Conservation (phyloP, 2,888 invertebrate species). For the Agonopterix alstromeriana region DNA sequence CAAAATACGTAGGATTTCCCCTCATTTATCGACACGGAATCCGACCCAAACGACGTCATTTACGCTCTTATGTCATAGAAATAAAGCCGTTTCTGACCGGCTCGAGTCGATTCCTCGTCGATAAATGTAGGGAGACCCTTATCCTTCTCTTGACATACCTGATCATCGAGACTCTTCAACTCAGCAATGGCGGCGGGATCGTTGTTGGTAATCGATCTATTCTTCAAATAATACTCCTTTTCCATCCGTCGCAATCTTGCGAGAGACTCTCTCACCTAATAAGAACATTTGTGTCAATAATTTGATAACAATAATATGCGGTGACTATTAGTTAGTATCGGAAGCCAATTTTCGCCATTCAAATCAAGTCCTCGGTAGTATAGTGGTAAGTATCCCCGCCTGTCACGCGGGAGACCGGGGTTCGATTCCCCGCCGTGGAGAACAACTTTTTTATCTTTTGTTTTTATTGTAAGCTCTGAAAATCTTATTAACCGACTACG, state of each 20-base stretch:
- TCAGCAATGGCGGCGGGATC: slow-evolving; percentile 76
- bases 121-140: too few relatives aligned
- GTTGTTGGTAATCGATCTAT: slow-evolving; percentile 84
- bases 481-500: too few relatives aligned
- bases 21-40: too few relatives aligned
- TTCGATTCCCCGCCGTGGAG: slow-evolving; percentile 77
- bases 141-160: slow-evolving; percentile 48
- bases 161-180: slow-evolving; percentile 82
- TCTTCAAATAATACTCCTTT: slow-evolving; percentile 91
- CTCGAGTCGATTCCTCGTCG: too few relatives aligned
- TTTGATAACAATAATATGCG: too few relatives aligned
- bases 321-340: too few relatives aligned
- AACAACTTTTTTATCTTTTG: background rate
- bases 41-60: too few relatives aligned
- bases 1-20: too few relatives aligned
- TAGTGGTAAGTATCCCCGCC: slow-evolving; percentile 78
- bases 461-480: background rate
- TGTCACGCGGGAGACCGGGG: slow-evolving; percentile 78
- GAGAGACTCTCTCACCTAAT: slow-evolving; percentile 80
- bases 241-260: slow-evolving; percentile 91
- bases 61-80: too few relatives aligned
- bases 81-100: too few relatives aligned
- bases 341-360: slow-evolving; percentile 1
- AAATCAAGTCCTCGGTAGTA: slow-evolving; percentile 64
- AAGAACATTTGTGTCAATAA: too few relatives aligned